Evolutionary conservation across 1,140 invertebrate species (phyloP), one percentile per base, ranked within the genome.

Genomic region (Trichogramma pretiosum): DNA sequence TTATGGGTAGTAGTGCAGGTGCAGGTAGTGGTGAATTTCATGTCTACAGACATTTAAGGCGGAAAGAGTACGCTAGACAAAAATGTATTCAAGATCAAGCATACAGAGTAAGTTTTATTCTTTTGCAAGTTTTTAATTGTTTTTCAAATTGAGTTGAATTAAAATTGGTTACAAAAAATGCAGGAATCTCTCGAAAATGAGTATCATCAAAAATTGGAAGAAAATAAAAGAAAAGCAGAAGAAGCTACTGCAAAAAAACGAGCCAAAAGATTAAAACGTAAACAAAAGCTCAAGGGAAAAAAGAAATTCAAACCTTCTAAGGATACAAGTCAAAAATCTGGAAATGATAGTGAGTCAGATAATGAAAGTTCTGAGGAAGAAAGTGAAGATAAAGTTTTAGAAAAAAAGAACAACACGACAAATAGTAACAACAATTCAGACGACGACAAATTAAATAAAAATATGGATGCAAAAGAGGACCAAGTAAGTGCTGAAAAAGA

Each of bases 11-110:
- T 14, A 95, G 92, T 80, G 94, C 95, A 44, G 95, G 94, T 32
- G 95, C 94, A 42, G 95, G 95, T 16, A 96, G 92, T 61, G 95
- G 95, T 38, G 95, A 98, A 67, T 98, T 98, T 73, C 94, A 98
- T 74, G 93, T 98, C 1, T 98, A 98, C 58, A 77, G 94, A 52
- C 93, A 97, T 74, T 74, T 98, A 16, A 70, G 93, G 30, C 73
- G 93, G 41, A 92, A 96, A 71, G 93, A 98, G 74, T 95, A 94
- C 74, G 87, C 92, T 1, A 74, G 95, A 49, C 92, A 96, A 65
- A 94, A 94, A 67, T 87, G 82, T 58, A 91, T 95, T 61, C 83
- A 90, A 63, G 85, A 91, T 63, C 89, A 87, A 70, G 85, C 84
- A 56, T 80, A 83, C 73, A 84, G 85, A 72, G 88, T 35, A 3